A percentile compares a stretch with the other conserved stretches of the same genome.
phyloP scores from a whole-genome alignment of 2,888 invertebrate species.

The Anaspis maculata region DNA sequence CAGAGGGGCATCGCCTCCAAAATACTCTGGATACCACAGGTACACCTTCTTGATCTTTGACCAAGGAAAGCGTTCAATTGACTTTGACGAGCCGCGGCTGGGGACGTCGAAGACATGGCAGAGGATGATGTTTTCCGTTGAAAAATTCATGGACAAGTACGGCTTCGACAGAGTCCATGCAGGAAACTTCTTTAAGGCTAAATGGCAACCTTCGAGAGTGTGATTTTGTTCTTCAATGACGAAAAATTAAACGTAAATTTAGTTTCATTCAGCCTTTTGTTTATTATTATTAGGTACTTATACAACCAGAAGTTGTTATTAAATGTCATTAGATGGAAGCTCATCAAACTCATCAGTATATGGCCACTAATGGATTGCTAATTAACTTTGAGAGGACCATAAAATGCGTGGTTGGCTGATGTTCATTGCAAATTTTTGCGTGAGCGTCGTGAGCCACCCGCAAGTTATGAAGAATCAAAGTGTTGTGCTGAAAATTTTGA shows the following conservation, averaged over 20 bases:
- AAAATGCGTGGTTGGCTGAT: no score
- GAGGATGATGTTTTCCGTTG: background rate
- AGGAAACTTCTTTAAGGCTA: background rate
- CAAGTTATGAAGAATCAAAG: no score
- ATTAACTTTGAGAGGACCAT: no score
- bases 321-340: no score
- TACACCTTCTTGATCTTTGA: constrained; percentile 51
- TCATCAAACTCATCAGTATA: no score
- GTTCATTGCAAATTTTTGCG: no score
- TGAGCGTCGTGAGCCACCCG: no score
- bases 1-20: constrained; percentile 57
- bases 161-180: background rate
- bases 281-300: no score
- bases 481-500: no score
- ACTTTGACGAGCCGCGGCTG: constrained; percentile 20
- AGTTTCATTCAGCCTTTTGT: background rate
- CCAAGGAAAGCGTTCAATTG: constrained; percentile 38
- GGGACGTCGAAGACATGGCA: background rate
- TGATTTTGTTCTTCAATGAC: background rate
- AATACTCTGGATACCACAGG: constrained; percentile 59
- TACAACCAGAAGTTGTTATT: no score
- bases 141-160: background rate
- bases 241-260: no score
- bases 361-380: no score
- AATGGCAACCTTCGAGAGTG: background rate